Evolutionary conservation across 2,888 invertebrate genomes (phyloP).

Genomic region (Drosophila gaucha): DNA sequence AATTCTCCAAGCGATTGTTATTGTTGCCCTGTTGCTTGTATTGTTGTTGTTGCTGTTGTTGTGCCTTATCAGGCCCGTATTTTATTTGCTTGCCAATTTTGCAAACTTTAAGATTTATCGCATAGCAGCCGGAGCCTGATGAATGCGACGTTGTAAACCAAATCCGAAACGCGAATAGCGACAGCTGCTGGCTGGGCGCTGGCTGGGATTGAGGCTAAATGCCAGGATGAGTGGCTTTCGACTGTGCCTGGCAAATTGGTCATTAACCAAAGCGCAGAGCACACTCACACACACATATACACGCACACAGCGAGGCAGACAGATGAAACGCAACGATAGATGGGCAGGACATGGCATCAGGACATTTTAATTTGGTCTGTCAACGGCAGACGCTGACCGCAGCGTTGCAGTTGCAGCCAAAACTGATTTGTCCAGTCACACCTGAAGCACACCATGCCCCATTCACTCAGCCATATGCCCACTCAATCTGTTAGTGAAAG

Average conservation of each 20-base stretch:
- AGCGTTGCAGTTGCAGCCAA: conserved; percentile 42
- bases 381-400: conserved; percentile 72
- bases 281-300: conserved; percentile 14
- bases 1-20: conserved; percentile 60
- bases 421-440: conserved; percentile 59
- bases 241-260: conserved; percentile 70
- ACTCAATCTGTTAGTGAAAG: conserved; percentile 26
- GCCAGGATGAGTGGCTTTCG: conserved; percentile 22
- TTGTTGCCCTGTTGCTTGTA: conserved; percentile 14
- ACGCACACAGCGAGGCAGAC: conserved; percentile 25
- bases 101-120: conserved; percentile 76
- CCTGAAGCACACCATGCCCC: conserved; percentile 55
- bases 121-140: conserved; percentile 49
- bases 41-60: conserved; percentile 12
- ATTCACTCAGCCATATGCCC: not conserved
- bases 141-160: conserved; percentile 55
- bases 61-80: conserved; percentile 61
- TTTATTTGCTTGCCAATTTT: conserved; percentile 64
- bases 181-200: conserved; percentile 65
- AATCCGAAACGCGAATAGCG: conserved; percentile 71
- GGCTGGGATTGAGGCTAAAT: conserved; percentile 7
- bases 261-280: conserved; percentile 68
- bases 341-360: conserved; percentile 53
- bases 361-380: conserved; percentile 82
- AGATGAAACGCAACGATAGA: conserved; percentile 35